Evolutionary conservation across 2,113 vertebrate genomes (phyloP), one percentile per base, ranked within the genome.

Genomic region (Cinclus mexicanus): DNA sequence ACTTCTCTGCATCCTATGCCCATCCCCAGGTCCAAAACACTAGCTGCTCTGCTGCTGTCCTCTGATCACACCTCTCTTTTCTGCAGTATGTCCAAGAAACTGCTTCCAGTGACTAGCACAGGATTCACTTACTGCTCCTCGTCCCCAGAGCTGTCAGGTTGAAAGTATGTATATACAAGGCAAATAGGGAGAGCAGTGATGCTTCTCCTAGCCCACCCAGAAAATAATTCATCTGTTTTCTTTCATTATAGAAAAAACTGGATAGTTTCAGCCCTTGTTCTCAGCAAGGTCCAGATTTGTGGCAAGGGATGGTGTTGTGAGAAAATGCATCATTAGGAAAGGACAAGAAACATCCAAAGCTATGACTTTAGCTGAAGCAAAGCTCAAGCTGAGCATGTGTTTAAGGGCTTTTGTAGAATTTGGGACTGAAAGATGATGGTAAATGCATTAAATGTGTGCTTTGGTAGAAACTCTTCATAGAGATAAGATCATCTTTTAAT

Each of bases 401-500:
- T 83, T 61, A 69, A 80, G 17, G 10, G 28, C 2, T 93, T 87
- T 67, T 3, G 2, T 20, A 31, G 56, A 84, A 79, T 75, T 71
- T 87, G 57, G 28, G 21, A 64, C n/a, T 23, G 78, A 87, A 50
- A 82, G 9, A 37, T 25, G 10, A 49, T 24, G 13, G 24, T n/a
- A 28, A 35, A 31, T 44, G 35, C 52, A 85, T 84, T 87, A 85
- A 93, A 52, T 60, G 76, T 24, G 11, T 68, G 61, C 31, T 71
- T 78, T 75, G 14, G n/a, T 79, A 64, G 31, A 71, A 94, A 84
- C 10, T 42, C 52, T 71, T 63, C 29, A 52, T 6, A 56, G 52
- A 68, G 60, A 85, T 78, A 93, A 85, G 39, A 79, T 89, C 42
- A 4, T 84, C 12, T 68, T 94, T 90, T 92, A 85, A 86, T 94